These are phyloP conservation scores for Montipora efflorescens DNA, from an alignment of 64 coral and sea anemone genomes.

Conservation along the genomic window DNA sequence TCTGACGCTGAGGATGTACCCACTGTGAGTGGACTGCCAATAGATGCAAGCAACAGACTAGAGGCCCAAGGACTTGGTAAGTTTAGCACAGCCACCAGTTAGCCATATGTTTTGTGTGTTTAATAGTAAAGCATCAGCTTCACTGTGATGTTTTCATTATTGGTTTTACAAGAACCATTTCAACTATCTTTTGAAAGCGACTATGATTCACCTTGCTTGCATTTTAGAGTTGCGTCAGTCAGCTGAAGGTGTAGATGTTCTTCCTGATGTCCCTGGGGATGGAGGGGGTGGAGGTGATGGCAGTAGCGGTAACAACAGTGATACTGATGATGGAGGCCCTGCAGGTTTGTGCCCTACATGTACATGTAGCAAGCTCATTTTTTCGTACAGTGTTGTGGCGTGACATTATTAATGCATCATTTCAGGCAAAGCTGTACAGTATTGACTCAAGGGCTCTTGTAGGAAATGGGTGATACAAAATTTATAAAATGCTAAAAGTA, in stretches of 20 bases:
- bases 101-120: no score
- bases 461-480: no score
- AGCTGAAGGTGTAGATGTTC: constrained; percentile 86
- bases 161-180: no score
- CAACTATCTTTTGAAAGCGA: neutral
- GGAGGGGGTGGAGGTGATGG: constrained; percentile 95
- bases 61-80: constrained; percentile 22
- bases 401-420: no score
- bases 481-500: no score
- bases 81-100: neutral
- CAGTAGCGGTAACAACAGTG: constrained; percentile 90
- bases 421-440: no score
- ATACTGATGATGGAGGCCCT: constrained; percentile 70
- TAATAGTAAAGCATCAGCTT: no score
- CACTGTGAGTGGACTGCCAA: constrained; percentile 19
- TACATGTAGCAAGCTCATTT: no score
- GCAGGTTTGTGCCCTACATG: constrained; percentile 1
- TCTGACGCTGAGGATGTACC: constrained; percentile 81
- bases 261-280: constrained; percentile 91
- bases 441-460: no score
- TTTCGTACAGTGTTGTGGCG: no score
- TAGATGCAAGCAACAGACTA: constrained; percentile 32
- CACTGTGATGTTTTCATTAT: neutral
- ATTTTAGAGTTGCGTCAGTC: constrained; percentile 85
- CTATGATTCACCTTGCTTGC: neutral